A percentile compares a stretch with the other conserved stretches of the same genome.
These are phyloP conservation scores for Tigriopus japonicus DNA, from an alignment of 1,140 invertebrate species.

Conservation along the genomic window DNA sequence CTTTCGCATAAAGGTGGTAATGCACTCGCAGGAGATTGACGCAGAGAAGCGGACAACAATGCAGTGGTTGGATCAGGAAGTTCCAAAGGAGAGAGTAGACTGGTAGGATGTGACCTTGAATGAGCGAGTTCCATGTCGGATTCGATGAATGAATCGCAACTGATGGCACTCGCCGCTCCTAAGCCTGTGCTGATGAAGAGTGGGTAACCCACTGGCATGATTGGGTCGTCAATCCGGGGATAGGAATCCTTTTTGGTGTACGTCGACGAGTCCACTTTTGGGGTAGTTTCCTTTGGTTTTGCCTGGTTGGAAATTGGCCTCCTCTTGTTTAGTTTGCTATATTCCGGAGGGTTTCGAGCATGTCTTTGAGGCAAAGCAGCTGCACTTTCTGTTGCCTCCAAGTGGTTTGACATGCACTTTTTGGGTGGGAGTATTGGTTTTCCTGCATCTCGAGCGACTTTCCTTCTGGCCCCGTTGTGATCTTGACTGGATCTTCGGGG, in stretches of 20 bases:
- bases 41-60: slow-evolving; percentile 18
- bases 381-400: not conserved
- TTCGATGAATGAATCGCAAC: not conserved
- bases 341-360: not conserved
- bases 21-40: slow-evolving; percentile 13
- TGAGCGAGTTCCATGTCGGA: slow-evolving; percentile 21
- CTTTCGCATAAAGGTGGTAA: slow-evolving; percentile 2
- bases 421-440: not conserved
- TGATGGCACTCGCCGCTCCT: not conserved
- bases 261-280: not conserved
- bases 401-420: not conserved
- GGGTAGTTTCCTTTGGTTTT: not conserved
- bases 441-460: not conserved
- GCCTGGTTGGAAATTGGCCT: not conserved
- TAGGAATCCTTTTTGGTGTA: slow-evolving; percentile 4
- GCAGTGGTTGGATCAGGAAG: slow-evolving; percentile 14
- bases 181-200: not conserved
- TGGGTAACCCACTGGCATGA: slow-evolving; percentile 12
- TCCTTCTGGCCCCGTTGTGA: not conserved
- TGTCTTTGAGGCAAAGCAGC: no score
- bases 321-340: not conserved
- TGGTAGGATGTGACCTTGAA: no score
- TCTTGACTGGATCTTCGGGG: not conserved
- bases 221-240: not conserved
- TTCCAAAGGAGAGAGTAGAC: slow-evolving; percentile 19